Evolutionary conservation across 2,113 vertebrate genomes (phyloP).

Genomic region (Lonchura striata): DNA sequence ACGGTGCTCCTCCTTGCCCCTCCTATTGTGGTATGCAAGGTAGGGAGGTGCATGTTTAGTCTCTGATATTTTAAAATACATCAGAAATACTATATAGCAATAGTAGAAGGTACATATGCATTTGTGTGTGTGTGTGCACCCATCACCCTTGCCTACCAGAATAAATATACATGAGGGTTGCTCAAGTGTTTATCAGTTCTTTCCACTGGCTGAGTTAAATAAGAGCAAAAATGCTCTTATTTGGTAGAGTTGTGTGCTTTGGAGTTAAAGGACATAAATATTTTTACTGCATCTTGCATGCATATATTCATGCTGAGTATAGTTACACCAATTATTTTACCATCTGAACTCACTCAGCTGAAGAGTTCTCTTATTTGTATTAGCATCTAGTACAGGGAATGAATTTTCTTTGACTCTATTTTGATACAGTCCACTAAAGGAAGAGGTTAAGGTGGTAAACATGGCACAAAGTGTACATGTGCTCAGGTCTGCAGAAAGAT

Average conservation of each 20-base stretch:
- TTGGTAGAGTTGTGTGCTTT: neutral
- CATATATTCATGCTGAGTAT: neutral
- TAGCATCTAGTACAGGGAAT: neutral
- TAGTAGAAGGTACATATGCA: neutral
- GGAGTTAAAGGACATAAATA: neutral
- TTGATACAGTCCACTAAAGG: neutral
- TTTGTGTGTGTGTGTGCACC: fast-evolving
- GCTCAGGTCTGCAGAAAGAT: neutral
- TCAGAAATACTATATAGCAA: neutral
- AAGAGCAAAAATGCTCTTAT: constrained; percentile 5
- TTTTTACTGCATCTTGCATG: neutral
- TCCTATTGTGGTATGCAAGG: neutral
- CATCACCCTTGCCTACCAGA: neutral
- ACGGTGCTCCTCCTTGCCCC: neutral
- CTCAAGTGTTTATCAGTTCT: constrained; percentile 40
- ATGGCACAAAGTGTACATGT: neutral
- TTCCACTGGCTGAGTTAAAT: constrained; percentile 48
- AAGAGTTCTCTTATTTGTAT: constrained; percentile 19
- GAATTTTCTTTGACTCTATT: neutral
- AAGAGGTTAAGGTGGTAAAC: constrained; percentile 6
- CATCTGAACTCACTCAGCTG: constrained; percentile 11
- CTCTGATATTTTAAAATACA: neutral
- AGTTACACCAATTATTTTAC: constrained; percentile 34
- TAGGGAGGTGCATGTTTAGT: neutral
- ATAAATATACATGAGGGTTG: neutral